Percentiles rank a stretch among this genome's conserved stretches.
Evolutionary conservation across 2,113 vertebrate genomes (phyloP).

Genomic region (Calyptommatus sinebrachiatus): DNA sequence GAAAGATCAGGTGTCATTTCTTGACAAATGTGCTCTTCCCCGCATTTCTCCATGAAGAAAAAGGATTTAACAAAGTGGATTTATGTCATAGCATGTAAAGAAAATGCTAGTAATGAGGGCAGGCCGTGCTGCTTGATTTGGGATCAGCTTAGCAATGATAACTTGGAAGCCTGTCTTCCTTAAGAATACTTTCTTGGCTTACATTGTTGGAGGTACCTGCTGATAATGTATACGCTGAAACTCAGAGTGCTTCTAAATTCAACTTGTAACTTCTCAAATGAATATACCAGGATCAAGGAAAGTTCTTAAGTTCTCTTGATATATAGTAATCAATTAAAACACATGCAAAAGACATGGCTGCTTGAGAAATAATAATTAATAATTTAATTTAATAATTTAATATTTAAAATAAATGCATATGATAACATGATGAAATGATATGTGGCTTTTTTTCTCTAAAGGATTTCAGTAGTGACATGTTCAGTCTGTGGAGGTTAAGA

Average conservation of each 20-base stretch:
- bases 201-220: neutral
- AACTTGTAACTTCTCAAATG: neutral
- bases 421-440: too few species aligned
- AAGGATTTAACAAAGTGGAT: neutral
- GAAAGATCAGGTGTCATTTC: neutral
- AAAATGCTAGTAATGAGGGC: conserved; percentile 8
- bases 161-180: neutral
- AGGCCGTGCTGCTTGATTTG: neutral
- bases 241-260: neutral
- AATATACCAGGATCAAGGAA: neutral
- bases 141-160: neutral
- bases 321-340: neutral
- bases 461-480: neutral
- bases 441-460: neutral
- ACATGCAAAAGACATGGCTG: neutral
- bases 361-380: too few species aligned
- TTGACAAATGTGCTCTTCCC: neutral
- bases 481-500: neutral
- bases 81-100: neutral
- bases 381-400: too few species aligned
- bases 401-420: too few species aligned
- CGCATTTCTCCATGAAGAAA: neutral
- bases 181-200: neutral
- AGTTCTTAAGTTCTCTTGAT: neutral
- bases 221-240: neutral